These are phyloP conservation scores for Panagrolaimus sp. DNA, from an alignment of 1,140 invertebrate genomes.

Conservation along the genomic window DNA sequence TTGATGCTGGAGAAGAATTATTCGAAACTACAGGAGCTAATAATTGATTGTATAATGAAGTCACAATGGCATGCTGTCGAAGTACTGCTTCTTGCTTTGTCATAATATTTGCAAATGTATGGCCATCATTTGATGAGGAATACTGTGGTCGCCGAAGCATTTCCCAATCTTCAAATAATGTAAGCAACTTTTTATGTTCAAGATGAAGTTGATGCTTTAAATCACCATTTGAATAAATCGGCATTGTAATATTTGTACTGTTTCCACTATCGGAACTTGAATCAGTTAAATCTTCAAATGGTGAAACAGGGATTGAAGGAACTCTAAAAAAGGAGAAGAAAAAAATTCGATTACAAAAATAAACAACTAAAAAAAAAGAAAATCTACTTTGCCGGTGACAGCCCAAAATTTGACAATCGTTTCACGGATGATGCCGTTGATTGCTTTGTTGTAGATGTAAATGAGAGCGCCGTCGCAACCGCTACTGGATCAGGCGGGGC, in stretches of 20 bases:
- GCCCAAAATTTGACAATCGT: conserved; percentile 3
- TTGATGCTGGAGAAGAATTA: conserved; percentile 4
- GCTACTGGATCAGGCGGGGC: conserved; percentile 9
- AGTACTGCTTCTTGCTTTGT: neutral
- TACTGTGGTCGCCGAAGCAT: conserved; percentile 7
- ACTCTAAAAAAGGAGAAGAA: neutral
- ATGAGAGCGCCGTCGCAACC: neutral
- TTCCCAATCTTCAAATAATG: conserved; percentile 9
- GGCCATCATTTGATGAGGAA: neutral
- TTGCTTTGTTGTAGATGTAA: neutral
- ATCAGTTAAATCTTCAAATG: neutral
- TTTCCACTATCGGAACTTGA: neutral
- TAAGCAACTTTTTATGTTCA: conserved; percentile 15
- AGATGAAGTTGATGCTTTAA: conserved; percentile 8
- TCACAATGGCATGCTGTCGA: conserved; percentile 7
- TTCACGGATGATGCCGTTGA: neutral
- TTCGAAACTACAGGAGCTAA: conserved; percentile 5
- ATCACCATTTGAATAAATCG: neutral
- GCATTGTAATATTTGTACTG: neutral
- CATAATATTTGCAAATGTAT: neutral
- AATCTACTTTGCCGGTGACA: conserved; percentile 9
- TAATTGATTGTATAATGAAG: conserved; percentile 3
- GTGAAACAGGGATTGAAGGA: conserved; percentile 6
- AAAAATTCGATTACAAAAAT: neutral
- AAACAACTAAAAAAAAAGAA: neutral